Evolutionary conservation across 2,113 vertebrate genomes (phyloP), one percentile per base, ranked within the genome.

Genomic region (Sardina pilchardus): DNA sequence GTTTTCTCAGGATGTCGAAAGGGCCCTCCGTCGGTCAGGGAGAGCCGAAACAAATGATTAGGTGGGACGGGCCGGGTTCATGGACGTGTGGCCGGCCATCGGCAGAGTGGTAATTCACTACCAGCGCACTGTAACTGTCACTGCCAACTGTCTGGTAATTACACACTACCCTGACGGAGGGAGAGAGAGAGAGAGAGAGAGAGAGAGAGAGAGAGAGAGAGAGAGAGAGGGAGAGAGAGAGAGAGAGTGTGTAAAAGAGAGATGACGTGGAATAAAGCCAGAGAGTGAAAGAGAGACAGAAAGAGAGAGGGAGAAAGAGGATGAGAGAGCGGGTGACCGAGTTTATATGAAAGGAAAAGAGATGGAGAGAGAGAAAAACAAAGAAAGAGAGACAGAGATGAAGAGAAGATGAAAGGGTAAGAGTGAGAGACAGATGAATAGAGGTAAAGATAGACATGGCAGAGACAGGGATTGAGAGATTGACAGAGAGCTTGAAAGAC

Each of bases 121-220:
- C 12, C 9, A 34, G 9, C 16, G 71, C 71, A 36, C 30, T 36
- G 71, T 17, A 78, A 34, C 71, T 34, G 26, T 39, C 71, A 78
- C 30, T 36, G 67, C 67, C 63, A 71, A 78, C 71, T 78, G 30
- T 78, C 36, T 34, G 34, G 36, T 78, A 78, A 78, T 78, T 78
- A 78, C 71, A 78, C 12, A 5, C 30, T 78, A 36, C 71, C 12
- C 71, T 78, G 71, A 78, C 12, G 16, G 71, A 78, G 67, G 36
- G 56, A 63, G 3, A 63, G 56, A 63, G 19, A 63, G 56, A 63
- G 56, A 75, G 26, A 75, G 26, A 14, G 67, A 71, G 4, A 7
- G 12, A 71, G 63, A 30, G 63, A 12, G 63, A 12, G 24, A 12
- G n/a, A 12, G n/a, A 12, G 26, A 30, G 63, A 30, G 24, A 30